These are phyloP conservation scores for Brachionus rubens DNA, from an alignment of 1,140 invertebrate genomes.

Conservation along the genomic window DNA sequence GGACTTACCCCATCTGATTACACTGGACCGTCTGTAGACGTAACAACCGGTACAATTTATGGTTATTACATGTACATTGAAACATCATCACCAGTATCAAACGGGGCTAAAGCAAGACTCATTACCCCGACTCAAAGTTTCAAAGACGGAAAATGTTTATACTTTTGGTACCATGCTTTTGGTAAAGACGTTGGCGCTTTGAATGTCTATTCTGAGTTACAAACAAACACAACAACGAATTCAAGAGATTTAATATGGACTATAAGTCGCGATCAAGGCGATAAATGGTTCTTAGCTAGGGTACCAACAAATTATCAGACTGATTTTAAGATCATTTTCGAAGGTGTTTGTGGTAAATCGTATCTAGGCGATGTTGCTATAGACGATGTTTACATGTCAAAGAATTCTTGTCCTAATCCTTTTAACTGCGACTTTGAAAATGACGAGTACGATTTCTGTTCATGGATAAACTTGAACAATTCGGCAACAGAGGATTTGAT, in stretches of 20 bases:
- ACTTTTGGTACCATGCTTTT: constrained; percentile 53
- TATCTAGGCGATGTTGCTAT: constrained; percentile 14
- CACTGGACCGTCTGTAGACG: constrained; percentile 53
- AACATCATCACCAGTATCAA: not conserved
- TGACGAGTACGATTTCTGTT: constrained; percentile 29
- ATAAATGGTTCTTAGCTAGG: constrained; percentile 1
- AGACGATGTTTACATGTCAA: constrained; percentile 25
- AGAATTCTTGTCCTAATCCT: not conserved
- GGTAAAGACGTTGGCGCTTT: constrained; percentile 52
- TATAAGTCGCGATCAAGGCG: not conserved
- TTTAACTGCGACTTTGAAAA: constrained; percentile 36
- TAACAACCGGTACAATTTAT: constrained; percentile 46
- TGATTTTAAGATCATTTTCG: constrained; percentile 30
- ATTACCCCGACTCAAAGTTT: not conserved
- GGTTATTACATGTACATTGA: constrained; percentile 51
- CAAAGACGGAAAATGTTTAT: constrained; percentile 46
- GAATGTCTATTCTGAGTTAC: constrained; percentile 52
- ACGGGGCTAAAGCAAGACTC: not conserved
- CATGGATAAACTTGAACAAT: constrained; percentile 8
- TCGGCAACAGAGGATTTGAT: not conserved
- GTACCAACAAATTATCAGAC: not conserved
- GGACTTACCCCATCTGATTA: constrained; percentile 49
- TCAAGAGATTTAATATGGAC: constrained; percentile 8
- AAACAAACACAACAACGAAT: constrained; percentile 50
- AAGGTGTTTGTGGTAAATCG: constrained; percentile 19